A percentile compares a stretch with the other conserved stretches of the same genome.
phyloP scores from a whole-genome alignment of 2,797 vertebrate genomes.

The Diceros bicornis region DNA sequence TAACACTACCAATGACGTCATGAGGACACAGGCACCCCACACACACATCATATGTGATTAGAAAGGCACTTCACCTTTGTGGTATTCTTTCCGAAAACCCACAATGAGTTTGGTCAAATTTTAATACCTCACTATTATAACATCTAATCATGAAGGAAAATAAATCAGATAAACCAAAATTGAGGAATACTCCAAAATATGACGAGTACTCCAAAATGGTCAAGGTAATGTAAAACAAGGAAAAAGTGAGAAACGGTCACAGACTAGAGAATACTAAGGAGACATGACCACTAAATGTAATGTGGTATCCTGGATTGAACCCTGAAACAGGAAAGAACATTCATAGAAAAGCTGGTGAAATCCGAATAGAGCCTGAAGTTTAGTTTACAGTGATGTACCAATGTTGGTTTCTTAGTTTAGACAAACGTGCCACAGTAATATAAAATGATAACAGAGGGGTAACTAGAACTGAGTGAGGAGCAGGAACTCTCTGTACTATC shows the following conservation, averaged over 20 bases:
- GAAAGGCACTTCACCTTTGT: neutral
- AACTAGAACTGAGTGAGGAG: neutral
- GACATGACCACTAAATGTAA: neutral
- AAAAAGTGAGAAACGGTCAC: neutral
- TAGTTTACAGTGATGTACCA: neutral
- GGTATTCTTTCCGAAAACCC: neutral
- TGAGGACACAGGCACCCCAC: neutral
- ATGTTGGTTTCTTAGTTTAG: neutral
- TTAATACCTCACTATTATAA: constrained; percentile 11
- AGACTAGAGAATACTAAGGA: neutral
- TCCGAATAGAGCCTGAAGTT: neutral
- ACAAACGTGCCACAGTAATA: neutral
- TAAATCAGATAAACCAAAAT: constrained; percentile 20
- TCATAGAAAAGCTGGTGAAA: neutral
- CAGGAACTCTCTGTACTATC: neutral
- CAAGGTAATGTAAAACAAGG: neutral
- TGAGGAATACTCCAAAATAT: neutral
- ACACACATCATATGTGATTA: neutral
- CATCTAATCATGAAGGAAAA: neutral
- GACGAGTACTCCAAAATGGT: neutral
- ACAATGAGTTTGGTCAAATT: neutral
- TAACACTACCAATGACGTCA: neutral
- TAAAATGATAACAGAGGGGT: neutral
- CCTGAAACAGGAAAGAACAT: neutral
- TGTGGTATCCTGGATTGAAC: neutral